Evolutionary conservation across 2,797 vertebrate species (phyloP), one percentile per base, ranked within the genome.

Genomic region (Bradypodion pumilum): DNA sequence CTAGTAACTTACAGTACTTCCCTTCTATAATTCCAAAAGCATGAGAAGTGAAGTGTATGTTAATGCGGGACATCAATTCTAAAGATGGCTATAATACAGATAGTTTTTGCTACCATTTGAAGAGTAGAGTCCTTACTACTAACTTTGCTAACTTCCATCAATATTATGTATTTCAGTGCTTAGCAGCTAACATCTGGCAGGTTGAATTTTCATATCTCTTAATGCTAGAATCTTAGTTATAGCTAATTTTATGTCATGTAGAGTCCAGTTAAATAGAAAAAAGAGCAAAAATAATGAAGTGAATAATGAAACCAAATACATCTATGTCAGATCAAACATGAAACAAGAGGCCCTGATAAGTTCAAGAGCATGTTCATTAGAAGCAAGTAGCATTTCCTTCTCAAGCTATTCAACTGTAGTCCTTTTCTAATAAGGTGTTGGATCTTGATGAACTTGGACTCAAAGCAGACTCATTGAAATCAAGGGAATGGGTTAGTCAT

Each of bases 231-330:
- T 40, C 15, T 29, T 16, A 4, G 65, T 62, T 81, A 7, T 23
- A 66, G 59, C 49, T 27, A 68, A 59, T 76, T 86, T 63, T 23
- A 19, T 37, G 32, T 76, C 81, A 74, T 75, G 74, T 25, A 82
- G 23, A 62, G 15, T 40, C 65, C 16, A 16, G n/a, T 25, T 82
- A 69, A 83, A 81, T 69, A 25, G 37, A 9, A n/a, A 85, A 29
- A 60, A 37, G 13, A 29, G 4, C 27, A 16, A 19, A 69, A 59
- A 62, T 73, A 81, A 81, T 35, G 35, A 85, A 6, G 25, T 23
- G 25, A 59, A 40, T 25, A 29, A 16, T 65, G 32, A 88, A 80
- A 9, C 40, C 56, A 81, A 35, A 46, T 23, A 49, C 9, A 35
- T 76, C 25, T 52, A 32, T 80, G 74, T 52, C 66, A 13, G 42